A percentile compares a stretch with the other conserved stretches of the same genome.
Evolutionary conservation across 1,140 invertebrate genomes (phyloP).

Genomic region (Drosophila arizonae): DNA sequence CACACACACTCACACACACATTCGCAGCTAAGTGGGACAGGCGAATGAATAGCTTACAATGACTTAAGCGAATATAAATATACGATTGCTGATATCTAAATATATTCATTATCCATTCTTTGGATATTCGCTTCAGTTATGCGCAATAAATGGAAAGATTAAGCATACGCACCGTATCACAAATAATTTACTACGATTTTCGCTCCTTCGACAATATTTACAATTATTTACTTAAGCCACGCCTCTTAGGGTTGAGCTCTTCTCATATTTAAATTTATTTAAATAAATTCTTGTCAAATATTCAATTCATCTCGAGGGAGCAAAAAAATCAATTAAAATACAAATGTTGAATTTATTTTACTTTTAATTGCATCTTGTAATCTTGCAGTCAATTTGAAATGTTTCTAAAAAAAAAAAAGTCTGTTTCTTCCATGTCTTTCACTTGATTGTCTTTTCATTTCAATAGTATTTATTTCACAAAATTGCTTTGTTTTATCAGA

Average conservation of each 20-base stretch:
- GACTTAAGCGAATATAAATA: slow-evolving; percentile 6
- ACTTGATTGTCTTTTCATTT: too few species aligned
- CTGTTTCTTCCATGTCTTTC: too few species aligned
- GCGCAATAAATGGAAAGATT: slow-evolving; percentile 13
- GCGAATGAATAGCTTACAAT: slow-evolving; percentile 28
- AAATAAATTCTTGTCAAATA: slow-evolving; percentile 4
- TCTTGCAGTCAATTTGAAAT: too few species aligned
- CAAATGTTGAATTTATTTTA: background rate
- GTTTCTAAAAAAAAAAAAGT: too few species aligned
- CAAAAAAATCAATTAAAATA: background rate
- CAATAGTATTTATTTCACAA: too few species aligned
- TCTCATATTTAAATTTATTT: slow-evolving; percentile 4
- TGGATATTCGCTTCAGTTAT: slow-evolving; percentile 1
- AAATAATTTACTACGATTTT: slow-evolving; percentile 2
- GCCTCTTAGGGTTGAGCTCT: background rate
- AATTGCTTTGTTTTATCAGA: too few species aligned
- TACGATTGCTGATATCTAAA: background rate
- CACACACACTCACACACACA: background rate
- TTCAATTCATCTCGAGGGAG: slow-evolving; percentile 1
- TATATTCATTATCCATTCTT: background rate
- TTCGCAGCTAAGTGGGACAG: slow-evolving; percentile 15
- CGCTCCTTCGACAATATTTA: background rate
- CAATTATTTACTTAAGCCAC: slow-evolving; percentile 1
- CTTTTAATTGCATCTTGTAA: too few species aligned
- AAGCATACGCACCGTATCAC: slow-evolving; percentile 13